A percentile compares a stretch with the other conserved stretches of the same genome.
Conservation (phyloP, 2,113 vertebrate genomes). For the Pollachius pollachius region DNA sequence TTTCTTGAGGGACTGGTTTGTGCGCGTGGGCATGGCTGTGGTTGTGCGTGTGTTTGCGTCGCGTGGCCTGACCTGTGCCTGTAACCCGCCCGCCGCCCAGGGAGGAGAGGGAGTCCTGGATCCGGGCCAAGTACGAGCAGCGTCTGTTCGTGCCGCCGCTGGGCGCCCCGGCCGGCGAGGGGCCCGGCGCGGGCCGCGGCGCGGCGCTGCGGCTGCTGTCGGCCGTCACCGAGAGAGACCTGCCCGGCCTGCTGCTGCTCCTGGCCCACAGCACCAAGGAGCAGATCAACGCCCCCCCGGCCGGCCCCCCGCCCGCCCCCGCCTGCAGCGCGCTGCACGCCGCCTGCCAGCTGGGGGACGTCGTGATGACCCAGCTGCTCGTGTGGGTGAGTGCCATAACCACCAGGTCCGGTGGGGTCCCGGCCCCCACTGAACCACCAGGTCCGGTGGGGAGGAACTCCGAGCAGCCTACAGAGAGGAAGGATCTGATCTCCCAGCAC, state of each 20-base stretch:
- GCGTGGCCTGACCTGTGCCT: neutral
- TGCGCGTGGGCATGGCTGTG: neutral
- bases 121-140: conserved; percentile 93
- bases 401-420: too few relatives aligned
- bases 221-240: conserved; percentile 81
- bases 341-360: conserved; percentile 85
- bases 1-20: too few relatives aligned
- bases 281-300: conserved; percentile 74
- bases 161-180: conserved; percentile 52
- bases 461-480: too few relatives aligned
- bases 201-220: conserved; percentile 77
- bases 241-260: conserved; percentile 83
- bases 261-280: conserved; percentile 91
- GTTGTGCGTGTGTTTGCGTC: neutral
- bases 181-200: neutral
- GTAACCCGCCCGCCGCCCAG: conserved; percentile 49
- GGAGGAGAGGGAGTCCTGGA: conserved; percentile 93
- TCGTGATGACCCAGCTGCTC: conserved; percentile 94
- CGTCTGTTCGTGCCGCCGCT: conserved; percentile 85
- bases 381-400: conserved; percentile 85
- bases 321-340: conserved; percentile 83
- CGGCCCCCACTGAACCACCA: too few relatives aligned
- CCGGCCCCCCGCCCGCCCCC: conserved; percentile 49
- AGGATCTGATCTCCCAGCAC: too few relatives aligned
- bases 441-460: too few relatives aligned